Base-by-base conservation (phyloP, 2,113 vertebrate genomes). In the Pollachius pollachius region DNA sequence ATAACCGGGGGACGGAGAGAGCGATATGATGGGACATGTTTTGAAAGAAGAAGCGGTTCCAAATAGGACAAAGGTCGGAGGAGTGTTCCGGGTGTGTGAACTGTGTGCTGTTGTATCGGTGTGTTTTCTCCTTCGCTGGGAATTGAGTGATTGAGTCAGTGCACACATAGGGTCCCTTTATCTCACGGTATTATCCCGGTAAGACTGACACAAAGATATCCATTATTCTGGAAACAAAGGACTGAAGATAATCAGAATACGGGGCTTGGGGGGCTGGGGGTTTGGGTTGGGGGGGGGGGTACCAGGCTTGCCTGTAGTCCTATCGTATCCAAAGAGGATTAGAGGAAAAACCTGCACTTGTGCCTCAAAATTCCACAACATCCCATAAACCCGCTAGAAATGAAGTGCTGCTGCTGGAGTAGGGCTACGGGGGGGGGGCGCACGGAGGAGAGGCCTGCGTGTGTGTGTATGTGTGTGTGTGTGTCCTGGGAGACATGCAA, bases 1-100 rank as follows among this genome's bases (percentile, higher is more conserved):
- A 9, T 13, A 2, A 12, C 8, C 5, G 30, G 30, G 30, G 30
- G 30, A 34, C 3, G 30, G 6, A 34, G 30, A 34, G 6, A 34
- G 6, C 3, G 6, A 34, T 11, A 48, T 2, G 8, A 2, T 62
- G 60, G 21, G 27, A 62, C 11, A 13, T 48, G 8, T 9, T 48
- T 48, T 48, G 41, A 13, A 48, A 48, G 41, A 16, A 21, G 23
- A 11, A 65, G 2, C 13, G 5, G 62, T 19, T 75, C 63, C 65
- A 72, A 79, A 15, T 71, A 60, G 75, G 79, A 63, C 82, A 81
- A 68, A 73, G 72, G 74, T 66, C n/a, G 27, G 66, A 13, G 15
- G 23, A 48, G 17, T 3, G 54, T 72, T 34, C 41, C 41, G 17
- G 30, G n/a, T 12, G 16, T 41, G 41, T 71, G 34, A 75, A 79